Evolutionary conservation across 2,888 invertebrate species (phyloP), one percentile per base, ranked within the genome.

Genomic region (Drosophila acutilabella): DNA sequence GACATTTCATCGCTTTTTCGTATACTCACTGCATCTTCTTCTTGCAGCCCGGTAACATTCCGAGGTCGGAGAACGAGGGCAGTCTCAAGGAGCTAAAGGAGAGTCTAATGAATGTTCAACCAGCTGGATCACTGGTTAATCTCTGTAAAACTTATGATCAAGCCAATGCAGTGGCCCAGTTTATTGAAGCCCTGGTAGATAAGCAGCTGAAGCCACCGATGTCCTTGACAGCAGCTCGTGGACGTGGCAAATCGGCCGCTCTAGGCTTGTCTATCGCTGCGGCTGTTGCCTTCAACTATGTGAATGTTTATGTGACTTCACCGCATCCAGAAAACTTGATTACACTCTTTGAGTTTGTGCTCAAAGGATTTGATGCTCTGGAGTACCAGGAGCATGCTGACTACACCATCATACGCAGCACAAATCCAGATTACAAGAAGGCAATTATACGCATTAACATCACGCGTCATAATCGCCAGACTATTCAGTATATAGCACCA

Each of bases 321-420:
- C 99, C 99, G 0, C 97, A 97, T 91, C 99, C 99, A 0, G 99
- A 99, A 93, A 99, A 99, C 93, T 94, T 99, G 90, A 97, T 97
- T 69, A 99, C 99, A 0, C 94, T 99, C 10, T 99, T 99, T 92
- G 98, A 99, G 91, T 99, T 99, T 92, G 94, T 99, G 3, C 95
- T 99, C 60, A 98, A 98, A 94, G 98, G 98, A 0, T 96, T 99
- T 86, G 98, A 99, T 92, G 97, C 96, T 0, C 93, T 99, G 51
- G 95, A 97, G 65, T 99, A 98, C 92, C 96, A 98, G 93, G 99
- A 99, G 91, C 98, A 99, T 91, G 95, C 96, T 16, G 99, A 99
- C 91, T 99, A 98, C 92, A 97, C 97, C 74, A 94, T 99, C 59
- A 95, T 98, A 42, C 96, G 98, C 90, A 99, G 99, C 0, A 97